These are phyloP conservation scores for Plumapathes pennacea DNA, from an alignment of 92 coral and sea anemone genomes.

Conservation along the genomic window DNA sequence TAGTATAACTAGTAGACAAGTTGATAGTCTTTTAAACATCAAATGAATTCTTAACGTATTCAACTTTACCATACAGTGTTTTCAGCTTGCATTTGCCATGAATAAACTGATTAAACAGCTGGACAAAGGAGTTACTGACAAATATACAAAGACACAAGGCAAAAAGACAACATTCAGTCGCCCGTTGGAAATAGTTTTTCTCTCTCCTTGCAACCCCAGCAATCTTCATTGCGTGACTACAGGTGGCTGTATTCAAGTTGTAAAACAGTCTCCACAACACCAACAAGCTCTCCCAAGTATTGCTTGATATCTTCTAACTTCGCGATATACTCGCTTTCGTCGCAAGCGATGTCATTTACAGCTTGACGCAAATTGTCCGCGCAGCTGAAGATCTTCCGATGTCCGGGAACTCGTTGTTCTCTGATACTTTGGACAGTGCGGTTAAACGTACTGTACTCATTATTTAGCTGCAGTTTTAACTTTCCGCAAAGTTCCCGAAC, in stretches of 20 bases:
- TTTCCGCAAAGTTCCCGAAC: conserved; percentile 89
- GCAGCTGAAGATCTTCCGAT: conserved; percentile 53
- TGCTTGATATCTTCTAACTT: conserved; percentile 82
- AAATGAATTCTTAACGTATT: too few species aligned
- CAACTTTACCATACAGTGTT: too few species aligned
- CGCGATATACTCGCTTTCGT: conserved; percentile 80
- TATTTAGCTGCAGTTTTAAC: conserved; percentile 70
- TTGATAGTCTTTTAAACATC: too few species aligned
- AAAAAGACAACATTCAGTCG: neutral
- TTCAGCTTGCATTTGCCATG: too few species aligned
- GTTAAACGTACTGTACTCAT: conserved; percentile 76
- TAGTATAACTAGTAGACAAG: too few species aligned
- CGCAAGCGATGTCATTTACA: conserved; percentile 69
- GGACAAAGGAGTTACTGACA: too few species aligned
- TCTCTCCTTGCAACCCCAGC: too few species aligned
- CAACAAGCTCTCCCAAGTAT: conserved; percentile 81
- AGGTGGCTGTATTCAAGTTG: conserved; percentile 64
- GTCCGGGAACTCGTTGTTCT: conserved; percentile 58
- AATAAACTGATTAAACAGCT: too few species aligned
- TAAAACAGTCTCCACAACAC: conserved; percentile 73
- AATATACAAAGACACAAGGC: neutral
- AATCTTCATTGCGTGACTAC: neutral
- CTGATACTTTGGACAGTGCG: conserved; percentile 72
- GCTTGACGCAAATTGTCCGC: conserved; percentile 59
- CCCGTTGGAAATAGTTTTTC: neutral